These are phyloP conservation scores for Lepidothrix coronata DNA, from an alignment of 2,113 vertebrate species.

Conservation along the genomic window DNA sequence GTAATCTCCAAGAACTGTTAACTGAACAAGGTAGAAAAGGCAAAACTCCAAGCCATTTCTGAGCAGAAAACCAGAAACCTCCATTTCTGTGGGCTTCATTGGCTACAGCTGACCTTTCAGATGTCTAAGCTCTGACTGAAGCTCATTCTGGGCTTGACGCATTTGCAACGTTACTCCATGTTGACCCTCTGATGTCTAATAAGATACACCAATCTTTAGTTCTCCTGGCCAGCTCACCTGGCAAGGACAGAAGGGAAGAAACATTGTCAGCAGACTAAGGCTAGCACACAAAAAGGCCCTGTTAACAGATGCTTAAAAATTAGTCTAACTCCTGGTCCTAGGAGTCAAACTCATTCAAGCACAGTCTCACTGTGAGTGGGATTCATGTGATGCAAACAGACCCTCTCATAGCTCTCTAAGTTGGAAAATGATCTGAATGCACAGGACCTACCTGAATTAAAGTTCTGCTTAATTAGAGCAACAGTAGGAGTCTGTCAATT, in stretches of 20 bases:
- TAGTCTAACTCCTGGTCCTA: background rate
- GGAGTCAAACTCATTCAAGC: background rate
- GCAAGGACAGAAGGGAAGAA: background rate
- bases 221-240: background rate
- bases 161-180: background rate
- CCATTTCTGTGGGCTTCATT: background rate
- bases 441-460: background rate
- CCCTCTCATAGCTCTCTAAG: background rate
- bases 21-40: background rate
- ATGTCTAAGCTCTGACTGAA: background rate
- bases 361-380: background rate
- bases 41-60: background rate
- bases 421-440: background rate
- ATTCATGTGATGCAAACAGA: background rate
- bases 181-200: background rate
- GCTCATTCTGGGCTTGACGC: background rate
- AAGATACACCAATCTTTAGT: background rate
- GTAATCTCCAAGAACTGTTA: background rate
- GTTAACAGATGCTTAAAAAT: background rate
- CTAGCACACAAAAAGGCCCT: background rate
- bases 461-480: background rate
- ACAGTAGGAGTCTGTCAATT: background rate
- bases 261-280: background rate
- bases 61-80: background rate
- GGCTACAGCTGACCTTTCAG: background rate